These are phyloP conservation scores for Vanessa tameamea DNA, from an alignment of 1,140 invertebrate species.

Conservation along the genomic window DNA sequence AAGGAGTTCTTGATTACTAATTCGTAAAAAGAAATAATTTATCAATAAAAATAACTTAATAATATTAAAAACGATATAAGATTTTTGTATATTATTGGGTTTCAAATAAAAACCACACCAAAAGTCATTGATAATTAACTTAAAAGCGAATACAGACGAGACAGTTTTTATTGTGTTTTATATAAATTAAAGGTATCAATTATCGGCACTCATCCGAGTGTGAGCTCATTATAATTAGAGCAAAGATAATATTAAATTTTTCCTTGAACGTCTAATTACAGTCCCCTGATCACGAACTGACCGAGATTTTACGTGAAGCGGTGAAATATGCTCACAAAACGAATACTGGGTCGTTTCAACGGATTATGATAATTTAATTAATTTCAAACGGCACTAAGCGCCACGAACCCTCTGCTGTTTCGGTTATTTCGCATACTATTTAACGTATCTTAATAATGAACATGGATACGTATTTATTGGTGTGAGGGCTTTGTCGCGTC, in stretches of 20 bases:
- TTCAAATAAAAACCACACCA: no score
- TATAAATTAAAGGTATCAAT: not conserved
- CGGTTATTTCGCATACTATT: no score
- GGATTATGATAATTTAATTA: constrained; percentile 34
- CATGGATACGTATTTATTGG: no score
- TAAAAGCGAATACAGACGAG: not conserved
- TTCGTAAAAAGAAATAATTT: no score
- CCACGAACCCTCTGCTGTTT: no score
- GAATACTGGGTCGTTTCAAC: constrained; percentile 21
- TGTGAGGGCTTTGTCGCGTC: no score
- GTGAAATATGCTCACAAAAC: constrained; percentile 14
- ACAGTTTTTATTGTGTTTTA: not conserved
- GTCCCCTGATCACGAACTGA: constrained; percentile 13
- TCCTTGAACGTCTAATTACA: constrained; percentile 1
- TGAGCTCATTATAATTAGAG: not conserved
- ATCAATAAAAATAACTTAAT: no score
- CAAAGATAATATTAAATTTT: constrained; percentile 6
- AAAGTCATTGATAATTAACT: not conserved
- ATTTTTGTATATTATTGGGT: no score
- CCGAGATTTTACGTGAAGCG: constrained; percentile 17
- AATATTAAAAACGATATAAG: no score
- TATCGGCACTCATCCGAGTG: not conserved
- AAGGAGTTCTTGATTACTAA: no score
- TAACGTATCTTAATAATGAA: no score
- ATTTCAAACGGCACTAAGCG: constrained; percentile 22